Conservation (phyloP, 2,888 invertebrate species). For the Fragum fragum region DNA sequence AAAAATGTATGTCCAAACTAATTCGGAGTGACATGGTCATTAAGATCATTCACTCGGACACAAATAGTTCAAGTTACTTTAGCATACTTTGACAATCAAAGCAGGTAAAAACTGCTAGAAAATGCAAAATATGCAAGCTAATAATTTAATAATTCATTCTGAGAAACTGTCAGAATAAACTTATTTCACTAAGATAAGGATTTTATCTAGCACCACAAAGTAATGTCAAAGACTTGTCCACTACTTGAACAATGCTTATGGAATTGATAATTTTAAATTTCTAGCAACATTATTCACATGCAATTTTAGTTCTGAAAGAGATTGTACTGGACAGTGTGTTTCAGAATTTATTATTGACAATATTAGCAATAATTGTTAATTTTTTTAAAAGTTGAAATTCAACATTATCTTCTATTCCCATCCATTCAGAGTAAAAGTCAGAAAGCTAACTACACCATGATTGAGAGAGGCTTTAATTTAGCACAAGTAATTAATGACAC, state of each 20-base stretch:
- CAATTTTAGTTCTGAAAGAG: too few relatives aligned
- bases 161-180: too few relatives aligned
- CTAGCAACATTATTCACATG: too few relatives aligned
- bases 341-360: too few relatives aligned
- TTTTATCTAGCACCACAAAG: constrained; percentile 17
- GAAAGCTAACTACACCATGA: constrained; percentile 6
- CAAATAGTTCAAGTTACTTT: not conserved
- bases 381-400: too few relatives aligned
- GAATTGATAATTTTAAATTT: too few relatives aligned
- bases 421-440: constrained; percentile 16
- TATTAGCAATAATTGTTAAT: too few relatives aligned
- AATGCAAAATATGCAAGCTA: not conserved
- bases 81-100: not conserved
- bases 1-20: not conserved
- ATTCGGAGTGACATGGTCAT: not conserved
- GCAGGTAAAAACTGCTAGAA: not conserved
- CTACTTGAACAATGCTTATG: constrained; percentile 2
- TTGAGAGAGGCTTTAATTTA: constrained; percentile 17
- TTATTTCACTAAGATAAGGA: too few relatives aligned
- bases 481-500: constrained; percentile 17
- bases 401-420: not conserved
- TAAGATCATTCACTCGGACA: not conserved
- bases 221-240: constrained; percentile 11
- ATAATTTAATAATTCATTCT: too few relatives aligned
- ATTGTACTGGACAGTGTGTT: too few relatives aligned